Percentiles rank a stretch among this genome's conserved stretches.
Evolutionary conservation across 2,113 vertebrate species (phyloP).

Genomic region (Forbesichthys agassizii): DNA sequence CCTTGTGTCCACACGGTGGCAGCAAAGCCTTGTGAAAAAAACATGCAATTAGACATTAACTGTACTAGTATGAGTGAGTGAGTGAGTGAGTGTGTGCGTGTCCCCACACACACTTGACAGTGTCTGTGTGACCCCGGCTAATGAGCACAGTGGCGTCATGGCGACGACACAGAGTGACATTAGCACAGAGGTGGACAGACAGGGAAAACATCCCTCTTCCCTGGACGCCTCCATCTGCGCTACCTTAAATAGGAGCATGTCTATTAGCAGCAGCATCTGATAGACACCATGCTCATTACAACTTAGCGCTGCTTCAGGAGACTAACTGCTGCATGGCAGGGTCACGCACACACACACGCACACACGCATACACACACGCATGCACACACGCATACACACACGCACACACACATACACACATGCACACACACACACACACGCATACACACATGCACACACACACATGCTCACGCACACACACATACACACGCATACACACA

Average conservation of each 20-base stretch:
- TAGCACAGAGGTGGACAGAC: conserved; percentile 80
- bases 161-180: conserved; percentile 82
- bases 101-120: conserved; percentile 42
- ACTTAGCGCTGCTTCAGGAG: conserved; percentile 78
- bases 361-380: too few relatives aligned
- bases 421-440: too few relatives aligned
- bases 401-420: too few relatives aligned
- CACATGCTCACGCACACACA: too few relatives aligned
- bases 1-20: conserved; percentile 56
- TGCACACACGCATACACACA: too few relatives aligned
- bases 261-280: conserved; percentile 76
- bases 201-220: conserved; percentile 72
- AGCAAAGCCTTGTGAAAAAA: conserved; percentile 33
- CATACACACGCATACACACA: too few relatives aligned
- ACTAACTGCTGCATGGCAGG: conserved; percentile 62
- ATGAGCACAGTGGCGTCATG: conserved; percentile 42
- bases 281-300: conserved; percentile 77
- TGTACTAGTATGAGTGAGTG: not conserved
- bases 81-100: not conserved
- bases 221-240: conserved; percentile 60
- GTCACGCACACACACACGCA: not conserved
- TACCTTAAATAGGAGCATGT: conserved; percentile 76
- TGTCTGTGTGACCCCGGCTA: conserved; percentile 51
- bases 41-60: not conserved
- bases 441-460: too few relatives aligned